Evolutionary conservation across 2,888 invertebrate species (phyloP).

Genomic region (Elysia crispata): DNA sequence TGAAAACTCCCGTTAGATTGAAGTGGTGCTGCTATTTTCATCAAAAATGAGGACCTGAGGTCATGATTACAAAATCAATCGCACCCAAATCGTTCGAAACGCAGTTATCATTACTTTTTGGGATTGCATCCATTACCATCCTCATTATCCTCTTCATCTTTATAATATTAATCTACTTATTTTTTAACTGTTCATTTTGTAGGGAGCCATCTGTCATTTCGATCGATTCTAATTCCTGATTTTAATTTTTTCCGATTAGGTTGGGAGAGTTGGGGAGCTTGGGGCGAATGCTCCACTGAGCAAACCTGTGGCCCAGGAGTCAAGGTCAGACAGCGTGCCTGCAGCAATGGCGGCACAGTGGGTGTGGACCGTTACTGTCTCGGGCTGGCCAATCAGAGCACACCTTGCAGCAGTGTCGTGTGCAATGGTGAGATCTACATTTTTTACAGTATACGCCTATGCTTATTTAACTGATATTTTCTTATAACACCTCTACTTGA

Average conservation of each 20-base stretch:
- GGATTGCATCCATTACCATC: neutral
- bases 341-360: constrained; percentile 66
- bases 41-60: too few species aligned
- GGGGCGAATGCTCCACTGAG: constrained; percentile 69
- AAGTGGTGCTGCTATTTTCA: too few species aligned
- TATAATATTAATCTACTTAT: neutral
- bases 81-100: too few species aligned
- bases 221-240: too few species aligned
- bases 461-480: too few species aligned
- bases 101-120: too few species aligned
- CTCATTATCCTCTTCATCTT: neutral
- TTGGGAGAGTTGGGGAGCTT: constrained; percentile 71
- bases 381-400: constrained; percentile 61
- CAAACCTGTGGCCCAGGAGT: constrained; percentile 70
- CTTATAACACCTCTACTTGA: too few species aligned
- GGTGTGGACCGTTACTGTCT: constrained; percentile 68
- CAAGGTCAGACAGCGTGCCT: constrained; percentile 63
- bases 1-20: too few species aligned
- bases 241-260: constrained; percentile 54
- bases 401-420: constrained; percentile 61
- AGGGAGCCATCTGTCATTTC: too few species aligned
- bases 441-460: too few species aligned
- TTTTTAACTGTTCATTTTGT: constrained; percentile 52
- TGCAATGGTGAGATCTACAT: constrained; percentile 59
- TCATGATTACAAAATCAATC: too few species aligned